These are phyloP conservation scores for Patiria miniata DNA, from an alignment of 35 echinoderm and acorn worm genomes.

Conservation along the genomic window DNA sequence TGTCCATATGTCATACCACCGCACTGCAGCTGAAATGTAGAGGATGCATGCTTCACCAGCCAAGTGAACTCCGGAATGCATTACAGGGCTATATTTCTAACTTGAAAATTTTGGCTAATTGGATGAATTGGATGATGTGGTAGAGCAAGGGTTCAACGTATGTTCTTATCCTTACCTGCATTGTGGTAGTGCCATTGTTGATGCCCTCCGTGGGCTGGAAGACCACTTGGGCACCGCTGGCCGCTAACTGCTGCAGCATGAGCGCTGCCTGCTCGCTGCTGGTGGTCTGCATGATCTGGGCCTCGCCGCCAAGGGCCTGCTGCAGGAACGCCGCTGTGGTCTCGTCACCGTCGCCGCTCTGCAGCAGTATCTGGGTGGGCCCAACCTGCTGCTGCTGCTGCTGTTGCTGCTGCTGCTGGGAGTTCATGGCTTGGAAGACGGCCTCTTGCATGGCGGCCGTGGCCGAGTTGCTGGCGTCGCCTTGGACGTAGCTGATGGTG, in stretches of 20 bases:
- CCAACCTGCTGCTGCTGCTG: background rate
- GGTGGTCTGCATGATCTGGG: conserved; percentile 73
- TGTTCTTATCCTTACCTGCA: too few relatives aligned
- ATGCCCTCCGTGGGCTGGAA: background rate
- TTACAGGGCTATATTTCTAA: too few relatives aligned
- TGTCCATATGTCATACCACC: too few relatives aligned
- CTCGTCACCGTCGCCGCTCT: conserved; percentile 44
- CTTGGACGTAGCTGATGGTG: conserved; percentile 36
- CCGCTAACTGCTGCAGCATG: conserved; percentile 68
- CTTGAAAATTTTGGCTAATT: too few relatives aligned
- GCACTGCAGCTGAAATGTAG: too few relatives aligned
- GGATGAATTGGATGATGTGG: too few relatives aligned
- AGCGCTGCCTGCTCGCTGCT: conserved; percentile 90
- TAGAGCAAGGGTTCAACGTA: too few relatives aligned
- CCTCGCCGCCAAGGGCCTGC: conserved; percentile 38
- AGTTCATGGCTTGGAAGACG: conserved; percentile 39
- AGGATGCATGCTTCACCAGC: too few relatives aligned
- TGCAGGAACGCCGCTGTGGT: conserved; percentile 41
- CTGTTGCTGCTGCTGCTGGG: conserved; percentile 50
- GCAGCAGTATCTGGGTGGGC: conserved; percentile 67
- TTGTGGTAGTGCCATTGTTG: conserved; percentile 34
- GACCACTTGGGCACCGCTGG: conserved; percentile 50
- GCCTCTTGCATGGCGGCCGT: conserved; percentile 65
- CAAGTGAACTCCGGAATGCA: too few relatives aligned
- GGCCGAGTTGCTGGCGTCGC: conserved; percentile 60